Evolutionary conservation across 2,888 invertebrate species (phyloP).

Genomic region (Drosophila rubida): DNA sequence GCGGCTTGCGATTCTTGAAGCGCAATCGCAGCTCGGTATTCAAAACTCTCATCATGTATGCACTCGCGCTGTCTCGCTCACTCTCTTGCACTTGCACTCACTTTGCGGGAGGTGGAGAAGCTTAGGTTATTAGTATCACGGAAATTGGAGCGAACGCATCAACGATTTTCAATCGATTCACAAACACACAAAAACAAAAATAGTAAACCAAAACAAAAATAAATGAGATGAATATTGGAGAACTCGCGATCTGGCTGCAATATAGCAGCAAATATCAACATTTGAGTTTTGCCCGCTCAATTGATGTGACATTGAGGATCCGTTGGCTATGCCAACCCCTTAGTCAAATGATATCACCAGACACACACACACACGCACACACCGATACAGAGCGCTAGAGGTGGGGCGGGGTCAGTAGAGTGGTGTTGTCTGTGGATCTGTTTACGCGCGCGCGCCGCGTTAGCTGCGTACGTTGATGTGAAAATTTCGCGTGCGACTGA

Average conservation of each 20-base stretch:
- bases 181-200: constrained; percentile 2
- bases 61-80: constrained; percentile 1
- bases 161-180: constrained; percentile 44
- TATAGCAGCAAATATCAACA: not conserved
- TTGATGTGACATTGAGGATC: constrained; percentile 54
- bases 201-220: constrained; percentile 4
- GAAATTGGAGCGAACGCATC: constrained; percentile 57
- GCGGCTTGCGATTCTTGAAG: constrained; percentile 76
- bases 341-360: constrained; percentile 46
- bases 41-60: constrained; percentile 69
- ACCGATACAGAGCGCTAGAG: not conserved
- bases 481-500: constrained; percentile 71
- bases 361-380: not conserved
- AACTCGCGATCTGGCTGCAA: not conserved
- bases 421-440: not conserved
- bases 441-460: constrained; percentile 21
- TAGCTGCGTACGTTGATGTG: constrained; percentile 54
- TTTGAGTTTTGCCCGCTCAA: constrained; percentile 16
- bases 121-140: constrained; percentile 25
- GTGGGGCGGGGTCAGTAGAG: constrained; percentile 16
- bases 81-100: not conserved
- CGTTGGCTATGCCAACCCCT: not conserved
- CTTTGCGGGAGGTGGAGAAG: constrained; percentile 6
- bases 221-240: not conserved
- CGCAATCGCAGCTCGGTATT: constrained; percentile 76